phyloP scores from a whole-genome alignment of 2,113 vertebrate species.

The Mus spicilegus region DNA sequence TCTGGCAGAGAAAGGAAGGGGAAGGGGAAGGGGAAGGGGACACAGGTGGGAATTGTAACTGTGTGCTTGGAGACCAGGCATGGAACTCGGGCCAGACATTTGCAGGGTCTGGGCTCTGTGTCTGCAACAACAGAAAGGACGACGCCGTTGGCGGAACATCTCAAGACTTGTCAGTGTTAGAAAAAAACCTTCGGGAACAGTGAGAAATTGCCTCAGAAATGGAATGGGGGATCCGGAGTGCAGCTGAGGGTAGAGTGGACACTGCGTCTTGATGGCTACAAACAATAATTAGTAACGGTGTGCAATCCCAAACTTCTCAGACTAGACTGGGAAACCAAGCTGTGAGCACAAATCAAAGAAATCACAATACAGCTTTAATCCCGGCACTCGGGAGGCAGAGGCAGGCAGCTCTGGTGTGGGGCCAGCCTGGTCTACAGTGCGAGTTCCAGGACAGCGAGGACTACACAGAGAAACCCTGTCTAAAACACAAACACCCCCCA shows the following conservation, averaged over 20 bases:
- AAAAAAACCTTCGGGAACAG: conserved; percentile 16
- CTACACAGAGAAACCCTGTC: not conserved
- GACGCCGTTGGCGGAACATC: conserved; percentile 18
- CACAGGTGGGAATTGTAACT: conserved; percentile 16
- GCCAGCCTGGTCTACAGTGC: not conserved
- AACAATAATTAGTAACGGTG: not conserved
- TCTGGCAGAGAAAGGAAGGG: conserved; percentile 23
- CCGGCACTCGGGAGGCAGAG: no score
- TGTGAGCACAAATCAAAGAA: not conserved
- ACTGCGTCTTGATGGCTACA: not conserved
- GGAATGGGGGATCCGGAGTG: not conserved
- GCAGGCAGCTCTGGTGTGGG: not conserved
- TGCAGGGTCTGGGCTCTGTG: not conserved
- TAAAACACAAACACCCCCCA: not conserved
- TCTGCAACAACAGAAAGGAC: conserved; percentile 36
- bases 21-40: not conserved
- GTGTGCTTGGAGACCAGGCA: not conserved
- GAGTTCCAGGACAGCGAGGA: not conserved
- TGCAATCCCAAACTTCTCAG: not conserved
- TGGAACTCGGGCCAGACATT: not conserved
- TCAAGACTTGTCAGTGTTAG: not conserved
- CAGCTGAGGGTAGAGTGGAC: not conserved
- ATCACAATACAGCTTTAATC: not conserved
- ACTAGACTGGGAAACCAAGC: not conserved
- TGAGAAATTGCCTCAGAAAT: not conserved